These are phyloP conservation scores for Drosophila varians DNA, from an alignment of 1,140 invertebrate species.

Conservation along the genomic window DNA sequence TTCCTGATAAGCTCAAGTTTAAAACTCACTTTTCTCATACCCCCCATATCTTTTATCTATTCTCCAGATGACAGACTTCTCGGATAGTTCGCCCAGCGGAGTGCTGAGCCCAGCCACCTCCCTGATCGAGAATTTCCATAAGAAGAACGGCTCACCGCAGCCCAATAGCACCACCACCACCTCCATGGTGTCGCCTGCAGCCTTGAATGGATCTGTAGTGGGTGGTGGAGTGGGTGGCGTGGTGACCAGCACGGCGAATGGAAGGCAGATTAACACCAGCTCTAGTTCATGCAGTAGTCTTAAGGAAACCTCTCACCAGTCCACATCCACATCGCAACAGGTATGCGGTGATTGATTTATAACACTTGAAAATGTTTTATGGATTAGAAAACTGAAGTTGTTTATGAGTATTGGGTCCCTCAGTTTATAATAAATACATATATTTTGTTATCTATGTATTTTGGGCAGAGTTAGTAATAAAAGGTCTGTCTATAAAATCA, in stretches of 20 bases:
- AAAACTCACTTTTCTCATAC: background rate
- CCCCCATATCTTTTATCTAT: background rate
- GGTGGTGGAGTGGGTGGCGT: slow-evolving; percentile 35
- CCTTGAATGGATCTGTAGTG: slow-evolving; percentile 46
- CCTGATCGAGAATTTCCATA: slow-evolving; percentile 82
- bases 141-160: slow-evolving; percentile 64
- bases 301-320: slow-evolving; percentile 83
- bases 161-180: slow-evolving; percentile 10
- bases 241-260: slow-evolving; percentile 36
- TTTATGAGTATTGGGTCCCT: too few relatives aligned
- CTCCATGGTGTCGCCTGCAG: slow-evolving; percentile 22
- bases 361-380: background rate
- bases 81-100: slow-evolving; percentile 76
- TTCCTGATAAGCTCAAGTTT: slow-evolving; percentile 24
- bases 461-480: too few relatives aligned
- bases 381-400: background rate
- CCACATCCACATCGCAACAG: slow-evolving; percentile 83
- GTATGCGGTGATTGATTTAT: slow-evolving; percentile 38
- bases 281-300: slow-evolving; percentile 81
- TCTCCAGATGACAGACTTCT: slow-evolving; percentile 83
- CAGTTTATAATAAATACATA: too few relatives aligned
- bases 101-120: slow-evolving; percentile 75
- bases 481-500: too few relatives aligned
- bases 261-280: slow-evolving; percentile 78
- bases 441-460: too few relatives aligned